A percentile compares a stretch with the other conserved stretches of the same genome.
Conservation (phyloP, 2,797 vertebrate species). For the Eospalax fontanierii region DNA sequence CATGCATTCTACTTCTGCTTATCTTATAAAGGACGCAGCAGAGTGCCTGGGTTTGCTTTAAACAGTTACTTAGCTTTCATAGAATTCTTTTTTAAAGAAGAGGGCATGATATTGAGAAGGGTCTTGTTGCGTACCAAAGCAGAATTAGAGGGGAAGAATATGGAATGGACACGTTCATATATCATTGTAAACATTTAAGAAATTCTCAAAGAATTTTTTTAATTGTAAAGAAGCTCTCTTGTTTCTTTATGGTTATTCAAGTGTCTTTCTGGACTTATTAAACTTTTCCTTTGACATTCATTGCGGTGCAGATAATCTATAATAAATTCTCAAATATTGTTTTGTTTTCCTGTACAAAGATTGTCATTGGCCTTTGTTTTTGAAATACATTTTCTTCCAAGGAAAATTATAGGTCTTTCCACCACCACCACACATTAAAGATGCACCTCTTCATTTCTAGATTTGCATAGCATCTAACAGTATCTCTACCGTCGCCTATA, state of each 20-base stretch:
- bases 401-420: background rate
- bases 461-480: background rate
- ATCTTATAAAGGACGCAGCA: background rate
- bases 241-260: background rate
- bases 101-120: too few species aligned
- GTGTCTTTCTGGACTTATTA: background rate
- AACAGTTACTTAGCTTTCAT: background rate
- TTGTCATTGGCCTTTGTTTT: background rate
- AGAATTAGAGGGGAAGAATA: too few species aligned
- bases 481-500: background rate
- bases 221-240: background rate
- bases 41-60: background rate
- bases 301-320: background rate
- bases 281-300: constrained; percentile 43
- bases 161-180: too few species aligned
- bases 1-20: background rate
- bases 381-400: background rate
- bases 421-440: background rate
- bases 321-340: background rate
- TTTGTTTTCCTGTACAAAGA: background rate
- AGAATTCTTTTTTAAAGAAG: background rate
- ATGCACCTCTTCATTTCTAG: background rate
- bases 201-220: background rate
- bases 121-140: too few species aligned
- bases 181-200: background rate